These are phyloP conservation scores for Hydrolagus colliei DNA, from an alignment of 2,797 vertebrate species.

Conservation along the genomic window DNA sequence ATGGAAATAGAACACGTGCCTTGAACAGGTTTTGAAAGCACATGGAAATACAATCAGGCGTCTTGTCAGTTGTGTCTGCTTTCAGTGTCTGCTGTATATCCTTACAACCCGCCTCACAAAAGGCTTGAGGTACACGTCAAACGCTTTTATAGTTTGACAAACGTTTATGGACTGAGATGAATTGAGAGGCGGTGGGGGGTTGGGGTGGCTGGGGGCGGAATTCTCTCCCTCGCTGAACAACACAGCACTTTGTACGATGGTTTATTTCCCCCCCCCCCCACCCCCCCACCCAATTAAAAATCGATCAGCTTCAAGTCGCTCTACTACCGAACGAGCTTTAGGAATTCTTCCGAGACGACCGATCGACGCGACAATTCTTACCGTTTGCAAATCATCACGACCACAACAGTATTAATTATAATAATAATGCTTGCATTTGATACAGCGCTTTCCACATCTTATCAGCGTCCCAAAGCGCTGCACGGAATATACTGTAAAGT, in stretches of 20 bases:
- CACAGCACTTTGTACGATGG: background rate
- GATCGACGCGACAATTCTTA: no score
- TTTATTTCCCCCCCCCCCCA: background rate
- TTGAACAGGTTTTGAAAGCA: background rate
- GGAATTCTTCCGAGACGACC: background rate
- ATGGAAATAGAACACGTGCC: background rate
- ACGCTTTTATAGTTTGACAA: background rate
- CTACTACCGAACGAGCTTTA: background rate
- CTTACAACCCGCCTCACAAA: background rate
- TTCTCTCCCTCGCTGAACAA: no score
- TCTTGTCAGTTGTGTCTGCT: background rate
- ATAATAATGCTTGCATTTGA: no score
- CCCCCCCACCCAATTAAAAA: background rate
- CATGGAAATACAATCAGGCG: constrained; percentile 7
- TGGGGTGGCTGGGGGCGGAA: no score
- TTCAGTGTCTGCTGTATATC: background rate
- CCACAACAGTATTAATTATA: no score
- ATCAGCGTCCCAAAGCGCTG: no score
- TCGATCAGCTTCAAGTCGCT: background rate
- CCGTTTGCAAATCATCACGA: no score
- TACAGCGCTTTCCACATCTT: no score
- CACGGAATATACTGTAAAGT: no score
- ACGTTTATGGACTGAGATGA: background rate
- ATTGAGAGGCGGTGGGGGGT: no score
- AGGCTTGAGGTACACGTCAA: background rate